Conservation (phyloP, 2,113 vertebrate species). For the Ammodytes marinus region DNA sequence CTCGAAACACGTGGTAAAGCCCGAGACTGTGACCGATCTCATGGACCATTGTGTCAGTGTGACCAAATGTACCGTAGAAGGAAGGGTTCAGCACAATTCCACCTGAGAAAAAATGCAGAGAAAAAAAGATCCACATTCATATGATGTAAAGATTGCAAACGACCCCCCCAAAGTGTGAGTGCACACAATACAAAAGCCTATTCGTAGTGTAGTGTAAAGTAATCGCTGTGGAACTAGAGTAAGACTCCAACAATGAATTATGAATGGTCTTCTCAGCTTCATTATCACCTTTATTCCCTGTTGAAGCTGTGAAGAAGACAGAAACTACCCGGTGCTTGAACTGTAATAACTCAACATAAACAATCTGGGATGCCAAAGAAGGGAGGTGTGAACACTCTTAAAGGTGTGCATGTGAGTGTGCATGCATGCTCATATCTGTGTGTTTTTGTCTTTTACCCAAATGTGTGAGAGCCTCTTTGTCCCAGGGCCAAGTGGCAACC, state of each 20-base stretch:
- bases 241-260: conserved; percentile 59
- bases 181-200: conserved; percentile 28
- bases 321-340: conserved; percentile 51
- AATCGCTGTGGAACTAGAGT: conserved; percentile 12
- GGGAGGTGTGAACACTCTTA: conserved; percentile 24
- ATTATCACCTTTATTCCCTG: conserved; percentile 61
- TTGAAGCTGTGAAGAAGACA: conserved; percentile 55
- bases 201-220: conserved; percentile 30
- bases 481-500: conserved; percentile 98
- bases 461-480: conserved; percentile 97
- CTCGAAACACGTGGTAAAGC: conserved; percentile 97
- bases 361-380: conserved; percentile 41
- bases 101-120: conserved; percentile 77
- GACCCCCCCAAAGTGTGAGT: not conserved
- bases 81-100: conserved; percentile 98
- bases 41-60: conserved; percentile 98
- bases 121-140: not conserved
- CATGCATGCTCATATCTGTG: conserved; percentile 30
- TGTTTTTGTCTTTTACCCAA: conserved; percentile 86
- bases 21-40: conserved; percentile 97
- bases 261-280: conserved; percentile 59
- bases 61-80: conserved; percentile 95
- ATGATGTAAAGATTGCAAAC: conserved; percentile 18
- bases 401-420: conserved; percentile 19
- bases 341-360: conserved; percentile 64